Conservation (phyloP, 2,888 invertebrate species). For the Euphydryas editha region DNA sequence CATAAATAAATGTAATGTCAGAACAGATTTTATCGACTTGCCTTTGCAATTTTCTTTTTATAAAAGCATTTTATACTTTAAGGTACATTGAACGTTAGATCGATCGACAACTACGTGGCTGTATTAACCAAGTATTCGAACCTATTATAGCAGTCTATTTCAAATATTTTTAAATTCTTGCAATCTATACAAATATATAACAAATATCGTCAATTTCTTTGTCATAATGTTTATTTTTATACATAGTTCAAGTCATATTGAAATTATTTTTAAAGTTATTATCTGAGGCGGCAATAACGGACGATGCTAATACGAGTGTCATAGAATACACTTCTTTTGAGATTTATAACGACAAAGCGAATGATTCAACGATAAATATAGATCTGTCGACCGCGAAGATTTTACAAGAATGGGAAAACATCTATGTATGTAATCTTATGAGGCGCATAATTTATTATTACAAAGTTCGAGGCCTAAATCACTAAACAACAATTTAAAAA, state of each 20-base stretch:
- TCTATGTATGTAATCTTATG: neutral
- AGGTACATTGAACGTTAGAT: constrained; percentile 24
- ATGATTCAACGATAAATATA: constrained; percentile 40
- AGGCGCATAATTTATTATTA: constrained; percentile 1
- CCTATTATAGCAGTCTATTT: neutral
- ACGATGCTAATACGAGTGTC: constrained; percentile 18
- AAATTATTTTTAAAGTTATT: constrained; percentile 14
- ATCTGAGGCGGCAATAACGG: constrained; percentile 17
- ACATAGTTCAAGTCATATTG: neutral
- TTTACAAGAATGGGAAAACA: constrained; percentile 36
- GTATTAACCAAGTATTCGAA: neutral
- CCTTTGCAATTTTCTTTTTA: constrained; percentile 48
- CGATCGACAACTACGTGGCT: neutral
- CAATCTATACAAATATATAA: neutral
- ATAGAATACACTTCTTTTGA: constrained; percentile 29
- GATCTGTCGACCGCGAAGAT: constrained; percentile 26
- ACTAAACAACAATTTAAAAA: neutral
- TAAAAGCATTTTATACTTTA: constrained; percentile 32
- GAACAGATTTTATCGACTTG: constrained; percentile 65
- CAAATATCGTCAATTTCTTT: neutral
- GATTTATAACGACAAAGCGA: constrained; percentile 31
- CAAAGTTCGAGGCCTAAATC: neutral
- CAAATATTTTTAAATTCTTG: neutral
- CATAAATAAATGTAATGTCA: constrained; percentile 55
- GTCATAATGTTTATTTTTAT: neutral